Conservation (phyloP, 2,113 vertebrate species). For the Ginglymostoma cirratum region DNA sequence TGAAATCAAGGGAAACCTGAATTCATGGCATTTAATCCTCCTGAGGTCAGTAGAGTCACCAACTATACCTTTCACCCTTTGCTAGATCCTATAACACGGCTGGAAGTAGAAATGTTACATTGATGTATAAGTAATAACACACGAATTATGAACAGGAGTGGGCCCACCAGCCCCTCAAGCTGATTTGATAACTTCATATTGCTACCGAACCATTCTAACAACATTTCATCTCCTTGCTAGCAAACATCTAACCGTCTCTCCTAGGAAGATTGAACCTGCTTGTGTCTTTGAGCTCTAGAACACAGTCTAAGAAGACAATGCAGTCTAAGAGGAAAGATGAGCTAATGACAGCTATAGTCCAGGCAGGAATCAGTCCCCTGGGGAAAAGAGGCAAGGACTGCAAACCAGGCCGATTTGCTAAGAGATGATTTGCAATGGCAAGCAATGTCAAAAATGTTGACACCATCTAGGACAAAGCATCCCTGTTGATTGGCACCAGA, state of each 20-base stretch:
- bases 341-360: background rate
- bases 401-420: background rate
- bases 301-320: background rate
- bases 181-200: too few relatives aligned
- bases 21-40: background rate
- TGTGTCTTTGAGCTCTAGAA: background rate
- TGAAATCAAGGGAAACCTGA: background rate
- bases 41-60: background rate
- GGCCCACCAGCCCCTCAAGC: too few relatives aligned
- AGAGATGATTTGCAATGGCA: background rate
- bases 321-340: background rate
- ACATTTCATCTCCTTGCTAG: too few relatives aligned
- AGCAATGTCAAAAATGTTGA: too few relatives aligned
- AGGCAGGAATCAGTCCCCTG: background rate
- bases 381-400: background rate
- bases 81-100: background rate
- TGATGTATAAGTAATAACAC: too few relatives aligned
- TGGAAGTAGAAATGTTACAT: background rate
- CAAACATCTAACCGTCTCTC: too few relatives aligned
- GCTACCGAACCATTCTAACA: too few relatives aligned
- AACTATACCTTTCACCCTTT: background rate
- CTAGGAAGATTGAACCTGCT: background rate
- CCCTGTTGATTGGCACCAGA: too few relatives aligned
- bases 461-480: too few relatives aligned
- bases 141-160: too few relatives aligned